Conservation (phyloP, 1,140 invertebrate species). For the Calephelis nemesis region DNA sequence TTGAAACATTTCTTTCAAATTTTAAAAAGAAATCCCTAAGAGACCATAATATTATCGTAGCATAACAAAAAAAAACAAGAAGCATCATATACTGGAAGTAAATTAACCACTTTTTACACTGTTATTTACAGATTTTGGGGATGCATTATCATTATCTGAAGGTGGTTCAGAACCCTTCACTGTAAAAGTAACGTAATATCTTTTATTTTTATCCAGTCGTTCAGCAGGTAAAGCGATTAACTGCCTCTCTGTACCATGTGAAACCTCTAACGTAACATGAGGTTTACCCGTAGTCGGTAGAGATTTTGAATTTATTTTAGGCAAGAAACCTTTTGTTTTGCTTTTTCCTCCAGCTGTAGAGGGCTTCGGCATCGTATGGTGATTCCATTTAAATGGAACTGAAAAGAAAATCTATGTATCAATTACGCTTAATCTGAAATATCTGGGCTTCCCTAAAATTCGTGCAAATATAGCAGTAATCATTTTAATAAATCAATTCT, state of each 20-base stretch:
- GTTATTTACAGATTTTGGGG: slow-evolving; percentile 46
- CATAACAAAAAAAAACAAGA: no score
- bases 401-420: slow-evolving; percentile 47
- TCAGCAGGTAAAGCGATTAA: slow-evolving; percentile 91
- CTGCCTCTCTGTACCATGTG: slow-evolving; percentile 89
- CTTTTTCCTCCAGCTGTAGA: slow-evolving; percentile 53
- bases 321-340: slow-evolving; percentile 79
- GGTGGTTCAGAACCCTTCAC: slow-evolving; percentile 84
- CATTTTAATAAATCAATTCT: no score
- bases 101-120: slow-evolving; percentile 45
- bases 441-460: no score
- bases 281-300: slow-evolving; percentile 55
- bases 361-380: slow-evolving; percentile 86
- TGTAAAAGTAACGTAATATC: slow-evolving; percentile 94
- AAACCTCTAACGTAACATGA: slow-evolving; percentile 87
- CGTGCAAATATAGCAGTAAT: no score
- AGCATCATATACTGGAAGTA: neutral
- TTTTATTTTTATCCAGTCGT: slow-evolving; percentile 90
- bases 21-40: no score
- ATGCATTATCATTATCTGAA: slow-evolving; percentile 69
- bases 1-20: no score
- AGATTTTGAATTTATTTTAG: slow-evolving; percentile 80
- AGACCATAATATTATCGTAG: no score
- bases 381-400: slow-evolving; percentile 85
- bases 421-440: neutral